A percentile compares a stretch with the other conserved stretches of the same genome.
These are phyloP conservation scores for Turdus rufiventris DNA, from an alignment of 2,113 vertebrate species.

Conservation along the genomic window DNA sequence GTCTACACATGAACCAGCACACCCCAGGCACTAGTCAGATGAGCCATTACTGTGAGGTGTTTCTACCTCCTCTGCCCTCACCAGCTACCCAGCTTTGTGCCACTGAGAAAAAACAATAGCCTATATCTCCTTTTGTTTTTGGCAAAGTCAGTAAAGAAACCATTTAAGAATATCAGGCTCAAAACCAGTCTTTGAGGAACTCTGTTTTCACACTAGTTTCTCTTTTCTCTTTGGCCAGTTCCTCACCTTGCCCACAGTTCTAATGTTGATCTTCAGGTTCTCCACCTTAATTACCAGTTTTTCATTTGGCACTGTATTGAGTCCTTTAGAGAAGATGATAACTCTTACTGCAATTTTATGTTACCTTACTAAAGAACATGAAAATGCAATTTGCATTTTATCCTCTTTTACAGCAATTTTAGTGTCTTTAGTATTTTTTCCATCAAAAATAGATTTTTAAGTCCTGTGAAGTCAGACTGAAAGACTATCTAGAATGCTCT, in stretches of 20 bases:
- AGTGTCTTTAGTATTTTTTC: background rate
- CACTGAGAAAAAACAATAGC: background rate
- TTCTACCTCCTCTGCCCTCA: background rate
- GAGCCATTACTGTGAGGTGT: background rate
- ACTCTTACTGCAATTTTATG: background rate
- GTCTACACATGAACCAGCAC: background rate
- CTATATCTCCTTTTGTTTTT: background rate
- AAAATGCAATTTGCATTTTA: background rate
- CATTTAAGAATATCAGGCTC: background rate
- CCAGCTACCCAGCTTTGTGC: background rate
- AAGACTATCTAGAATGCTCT: background rate
- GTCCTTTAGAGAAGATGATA: background rate
- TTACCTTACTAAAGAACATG: background rate
- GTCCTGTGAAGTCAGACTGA: background rate
- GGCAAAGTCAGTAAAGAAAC: background rate
- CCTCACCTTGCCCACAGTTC: background rate
- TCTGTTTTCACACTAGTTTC: background rate
- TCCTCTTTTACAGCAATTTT: background rate
- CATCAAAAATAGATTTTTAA: constrained; percentile 1
- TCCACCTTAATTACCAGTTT: background rate
- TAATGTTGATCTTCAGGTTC: background rate
- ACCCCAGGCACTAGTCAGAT: background rate
- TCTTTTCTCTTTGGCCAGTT: background rate
- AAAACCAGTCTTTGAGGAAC: background rate
- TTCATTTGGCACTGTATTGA: background rate